These are phyloP conservation scores for Bombus soroeensis DNA, from an alignment of 1,140 invertebrate genomes.

Conservation along the genomic window DNA sequence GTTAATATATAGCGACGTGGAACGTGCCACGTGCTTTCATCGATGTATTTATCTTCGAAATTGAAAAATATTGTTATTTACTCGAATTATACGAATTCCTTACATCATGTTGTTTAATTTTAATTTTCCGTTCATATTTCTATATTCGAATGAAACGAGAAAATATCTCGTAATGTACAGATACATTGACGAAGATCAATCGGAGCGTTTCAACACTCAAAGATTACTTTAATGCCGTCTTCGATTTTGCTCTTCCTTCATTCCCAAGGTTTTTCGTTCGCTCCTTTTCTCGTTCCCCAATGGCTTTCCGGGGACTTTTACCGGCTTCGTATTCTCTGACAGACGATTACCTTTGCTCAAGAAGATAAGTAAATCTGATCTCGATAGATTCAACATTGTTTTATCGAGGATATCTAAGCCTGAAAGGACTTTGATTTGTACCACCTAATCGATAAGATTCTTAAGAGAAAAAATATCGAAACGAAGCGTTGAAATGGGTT, in stretches of 20 bases:
- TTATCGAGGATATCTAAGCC: conserved; percentile 13
- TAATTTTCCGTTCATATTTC: background rate
- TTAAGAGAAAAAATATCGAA: background rate
- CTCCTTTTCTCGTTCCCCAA: background rate
- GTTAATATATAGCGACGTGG: background rate
- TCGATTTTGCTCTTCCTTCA: background rate
- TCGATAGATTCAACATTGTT: conserved; percentile 61
- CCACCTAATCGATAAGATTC: background rate
- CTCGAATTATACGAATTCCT: background rate
- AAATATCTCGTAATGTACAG: background rate
- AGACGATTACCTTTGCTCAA: conserved; percentile 60
- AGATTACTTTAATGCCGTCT: conserved; percentile 48
- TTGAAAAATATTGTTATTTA: background rate
- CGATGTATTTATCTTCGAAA: background rate
- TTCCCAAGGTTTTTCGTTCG: background rate
- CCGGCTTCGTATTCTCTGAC: conserved; percentile 31
- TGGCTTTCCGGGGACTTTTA: conserved; percentile 25
- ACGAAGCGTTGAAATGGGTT: background rate
- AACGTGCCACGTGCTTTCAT: background rate
- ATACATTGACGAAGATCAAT: conserved; percentile 30
- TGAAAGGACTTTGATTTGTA: background rate
- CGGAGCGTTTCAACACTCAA: conserved; percentile 22
- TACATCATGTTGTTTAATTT: too few species aligned
- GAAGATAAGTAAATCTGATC: conserved; percentile 44
- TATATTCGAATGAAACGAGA: conserved; percentile 14